Conservation (phyloP, 2,113 vertebrate genomes). For the Etheostoma spectabile region DNA sequence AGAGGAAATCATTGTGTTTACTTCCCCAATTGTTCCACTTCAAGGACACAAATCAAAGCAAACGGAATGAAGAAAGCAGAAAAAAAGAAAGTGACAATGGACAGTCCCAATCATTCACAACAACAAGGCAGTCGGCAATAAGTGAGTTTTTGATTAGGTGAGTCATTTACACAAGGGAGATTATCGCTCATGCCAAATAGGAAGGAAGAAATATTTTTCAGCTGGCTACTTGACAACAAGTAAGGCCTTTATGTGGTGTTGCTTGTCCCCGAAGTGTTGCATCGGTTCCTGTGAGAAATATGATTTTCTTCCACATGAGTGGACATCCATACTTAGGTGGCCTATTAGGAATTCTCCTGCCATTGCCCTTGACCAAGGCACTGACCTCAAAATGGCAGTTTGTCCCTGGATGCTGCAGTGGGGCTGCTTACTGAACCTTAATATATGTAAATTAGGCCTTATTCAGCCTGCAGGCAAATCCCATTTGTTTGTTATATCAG, state of each 20-base stretch:
- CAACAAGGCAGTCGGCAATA: constrained; percentile 14
- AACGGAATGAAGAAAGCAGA: not conserved
- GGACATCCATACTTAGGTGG: not conserved
- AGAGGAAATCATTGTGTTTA: constrained; percentile 26
- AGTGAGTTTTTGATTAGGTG: constrained; percentile 31
- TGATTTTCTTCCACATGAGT: not conserved
- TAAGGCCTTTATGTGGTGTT: not conserved
- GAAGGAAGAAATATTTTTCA: not conserved
- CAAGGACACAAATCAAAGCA: constrained; percentile 1
- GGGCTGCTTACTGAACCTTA: not conserved
- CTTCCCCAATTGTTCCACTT: constrained; percentile 24
- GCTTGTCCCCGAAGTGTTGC: not conserved
- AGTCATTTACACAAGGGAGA: constrained; percentile 12
- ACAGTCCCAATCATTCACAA: constrained; percentile 4
- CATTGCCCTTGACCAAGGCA: not conserved
- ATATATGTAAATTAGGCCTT: not conserved
- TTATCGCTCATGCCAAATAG: constrained; percentile 13
- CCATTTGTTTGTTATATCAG: not conserved
- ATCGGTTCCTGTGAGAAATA: not conserved
- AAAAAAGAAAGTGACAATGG: not conserved
- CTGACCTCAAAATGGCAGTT: not conserved
- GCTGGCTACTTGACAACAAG: not conserved
- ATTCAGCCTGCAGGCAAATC: not conserved
- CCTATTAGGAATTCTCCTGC: not conserved
- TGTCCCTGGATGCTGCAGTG: not conserved